Evolutionary conservation across 1,140 invertebrate species (phyloP).

Genomic region (Calephelis nemesis): DNA sequence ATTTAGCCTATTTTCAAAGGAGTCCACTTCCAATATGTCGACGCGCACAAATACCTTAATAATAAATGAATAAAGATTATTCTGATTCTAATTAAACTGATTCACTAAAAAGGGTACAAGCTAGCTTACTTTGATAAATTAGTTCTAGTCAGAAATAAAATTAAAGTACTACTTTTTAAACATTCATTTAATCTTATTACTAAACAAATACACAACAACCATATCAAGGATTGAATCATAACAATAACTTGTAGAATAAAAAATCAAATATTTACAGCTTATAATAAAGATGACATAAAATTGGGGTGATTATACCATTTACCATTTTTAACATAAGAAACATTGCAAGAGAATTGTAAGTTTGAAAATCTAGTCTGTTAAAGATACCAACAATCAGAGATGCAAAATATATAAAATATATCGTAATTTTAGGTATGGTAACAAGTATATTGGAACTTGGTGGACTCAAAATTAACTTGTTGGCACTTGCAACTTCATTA

Average conservation of each 20-base stretch:
- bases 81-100: too few relatives aligned
- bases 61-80: too few relatives aligned
- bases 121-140: too few relatives aligned
- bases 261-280: constrained; percentile 23
- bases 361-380: background rate
- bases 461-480: background rate
- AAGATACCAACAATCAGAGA: background rate
- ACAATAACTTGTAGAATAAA: background rate
- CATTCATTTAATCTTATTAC: background rate
- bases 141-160: constrained; percentile 1
- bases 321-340: background rate
- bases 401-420: background rate
- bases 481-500: too few relatives aligned
- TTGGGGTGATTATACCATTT: background rate
- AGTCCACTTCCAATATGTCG: too few relatives aligned
- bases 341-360: background rate
- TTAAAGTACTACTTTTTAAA: background rate
- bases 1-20: too few relatives aligned
- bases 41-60: too few relatives aligned
- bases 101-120: too few relatives aligned
- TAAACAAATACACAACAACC: background rate
- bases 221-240: background rate
- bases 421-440: background rate
- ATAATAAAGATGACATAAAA: background rate
- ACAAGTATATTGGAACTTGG: background rate